These are phyloP conservation scores for Cyanoliseus patagonus DNA, from an alignment of 2,113 vertebrate species.

Conservation along the genomic window DNA sequence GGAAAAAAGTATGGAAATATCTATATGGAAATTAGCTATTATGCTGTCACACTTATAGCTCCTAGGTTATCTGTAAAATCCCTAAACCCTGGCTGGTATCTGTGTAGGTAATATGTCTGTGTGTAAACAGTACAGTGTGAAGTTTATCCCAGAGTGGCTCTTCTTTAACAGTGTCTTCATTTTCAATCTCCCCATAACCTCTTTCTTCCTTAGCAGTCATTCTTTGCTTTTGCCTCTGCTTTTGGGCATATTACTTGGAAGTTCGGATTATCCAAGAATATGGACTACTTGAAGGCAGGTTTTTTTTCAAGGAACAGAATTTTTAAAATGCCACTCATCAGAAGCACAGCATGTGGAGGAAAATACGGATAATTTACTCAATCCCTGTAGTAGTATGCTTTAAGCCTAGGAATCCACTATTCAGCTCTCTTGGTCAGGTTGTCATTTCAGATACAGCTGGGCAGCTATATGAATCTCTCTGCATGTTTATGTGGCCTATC, in stretches of 20 bases:
- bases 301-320: neutral
- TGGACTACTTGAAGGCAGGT: neutral
- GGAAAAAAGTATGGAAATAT: neutral
- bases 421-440: neutral
- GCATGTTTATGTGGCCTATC: slow-evolving; percentile 14
- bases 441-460: slow-evolving; percentile 37
- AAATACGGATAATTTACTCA: neutral
- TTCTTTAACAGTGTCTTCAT: neutral
- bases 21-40: neutral
- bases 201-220: neutral
- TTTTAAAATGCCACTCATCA: neutral
- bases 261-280: neutral
- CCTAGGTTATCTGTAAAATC: neutral
- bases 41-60: neutral
- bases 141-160: neutral
- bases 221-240: neutral
- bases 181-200: neutral
- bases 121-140: neutral
- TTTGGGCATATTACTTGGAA: neutral
- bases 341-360: neutral
- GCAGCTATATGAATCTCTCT: slow-evolving; percentile 26
- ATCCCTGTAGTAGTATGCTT: neutral
- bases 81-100: neutral
- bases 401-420: neutral
- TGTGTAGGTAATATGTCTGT: neutral